A percentile compares a stretch with the other conserved stretches of the same genome.
Evolutionary conservation across 2,888 invertebrate species (phyloP).

Genomic region (Phaedon cochleariae): DNA sequence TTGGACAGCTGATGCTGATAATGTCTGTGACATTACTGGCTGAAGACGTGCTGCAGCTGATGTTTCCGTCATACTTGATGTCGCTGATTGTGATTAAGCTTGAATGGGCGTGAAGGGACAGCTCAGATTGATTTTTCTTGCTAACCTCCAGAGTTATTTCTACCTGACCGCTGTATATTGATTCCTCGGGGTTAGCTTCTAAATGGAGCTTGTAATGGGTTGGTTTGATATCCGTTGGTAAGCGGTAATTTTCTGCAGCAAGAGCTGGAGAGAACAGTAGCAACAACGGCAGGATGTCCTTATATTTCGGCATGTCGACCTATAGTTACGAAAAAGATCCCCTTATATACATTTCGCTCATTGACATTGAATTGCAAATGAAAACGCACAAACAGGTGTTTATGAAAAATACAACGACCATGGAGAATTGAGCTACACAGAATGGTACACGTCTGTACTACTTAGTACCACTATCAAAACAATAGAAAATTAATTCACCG

Average conservation of each 20-base stretch:
- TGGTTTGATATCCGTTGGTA: constrained; percentile 65
- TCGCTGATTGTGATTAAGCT: constrained; percentile 16
- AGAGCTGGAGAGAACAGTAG: background rate
- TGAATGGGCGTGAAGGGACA: constrained; percentile 23
- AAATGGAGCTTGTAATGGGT: constrained; percentile 63
- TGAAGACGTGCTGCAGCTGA: constrained; percentile 1
- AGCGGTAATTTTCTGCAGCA: constrained; percentile 54
- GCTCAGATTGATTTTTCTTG: background rate
- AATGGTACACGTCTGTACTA: no score
- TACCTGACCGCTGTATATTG: constrained; percentile 28
- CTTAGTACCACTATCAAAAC: no score
- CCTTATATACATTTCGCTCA: no score
- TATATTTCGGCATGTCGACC: background rate
- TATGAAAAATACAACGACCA: no score
- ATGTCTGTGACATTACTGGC: constrained; percentile 17
- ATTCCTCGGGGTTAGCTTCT: constrained; percentile 22
- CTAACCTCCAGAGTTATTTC: constrained; percentile 21
- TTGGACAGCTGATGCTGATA: constrained; percentile 14
- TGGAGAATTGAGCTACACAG: no score
- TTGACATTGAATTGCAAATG: no score
- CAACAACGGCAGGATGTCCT: background rate
- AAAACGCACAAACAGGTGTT: no score
- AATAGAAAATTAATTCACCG: no score
- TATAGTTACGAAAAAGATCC: no score
- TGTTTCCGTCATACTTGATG: background rate